Percentiles rank a stretch among this genome's conserved stretches.
Evolutionary conservation across 2,797 vertebrate species (phyloP).

Genomic region (Cephalopachus bancanus): DNA sequence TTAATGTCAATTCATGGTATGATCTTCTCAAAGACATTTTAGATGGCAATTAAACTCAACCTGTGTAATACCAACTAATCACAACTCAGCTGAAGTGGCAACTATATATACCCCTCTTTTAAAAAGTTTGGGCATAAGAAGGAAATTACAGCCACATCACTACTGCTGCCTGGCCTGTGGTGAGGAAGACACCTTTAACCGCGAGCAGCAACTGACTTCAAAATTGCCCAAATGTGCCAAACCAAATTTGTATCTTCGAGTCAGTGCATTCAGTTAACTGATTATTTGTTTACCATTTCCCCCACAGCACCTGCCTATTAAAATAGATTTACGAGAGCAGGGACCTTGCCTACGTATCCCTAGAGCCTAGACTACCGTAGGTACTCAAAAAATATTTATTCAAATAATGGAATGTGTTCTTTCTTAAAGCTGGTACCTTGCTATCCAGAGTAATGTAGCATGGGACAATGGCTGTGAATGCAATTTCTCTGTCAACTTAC

Average conservation of each 20-base stretch:
- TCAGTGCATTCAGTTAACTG: not conserved
- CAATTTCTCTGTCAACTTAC: not conserved
- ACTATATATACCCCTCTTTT: not conserved
- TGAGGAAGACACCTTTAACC: not conserved
- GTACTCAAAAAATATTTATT: not conserved
- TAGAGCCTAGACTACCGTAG: not conserved
- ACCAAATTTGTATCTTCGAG: not conserved
- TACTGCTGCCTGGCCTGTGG: accelerated
- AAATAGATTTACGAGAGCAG: not conserved
- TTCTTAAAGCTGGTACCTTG: not conserved
- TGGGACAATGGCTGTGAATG: not conserved
- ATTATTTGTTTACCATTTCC: not conserved
- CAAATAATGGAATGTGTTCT: not conserved
- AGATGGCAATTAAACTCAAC: not conserved
- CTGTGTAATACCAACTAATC: not conserved
- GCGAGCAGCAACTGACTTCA: not conserved
- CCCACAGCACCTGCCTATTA: not conserved
- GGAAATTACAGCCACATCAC: not conserved
- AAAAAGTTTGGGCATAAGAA: not conserved
- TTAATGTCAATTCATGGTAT: not conserved
- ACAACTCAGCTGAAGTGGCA: not conserved
- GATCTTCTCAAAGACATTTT: not conserved
- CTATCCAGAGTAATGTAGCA: not conserved
- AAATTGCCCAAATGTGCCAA: not conserved
- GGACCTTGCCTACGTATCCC: not conserved